These are phyloP conservation scores for Perodicticus potto DNA, from an alignment of 2,797 vertebrate species.

Conservation along the genomic window DNA sequence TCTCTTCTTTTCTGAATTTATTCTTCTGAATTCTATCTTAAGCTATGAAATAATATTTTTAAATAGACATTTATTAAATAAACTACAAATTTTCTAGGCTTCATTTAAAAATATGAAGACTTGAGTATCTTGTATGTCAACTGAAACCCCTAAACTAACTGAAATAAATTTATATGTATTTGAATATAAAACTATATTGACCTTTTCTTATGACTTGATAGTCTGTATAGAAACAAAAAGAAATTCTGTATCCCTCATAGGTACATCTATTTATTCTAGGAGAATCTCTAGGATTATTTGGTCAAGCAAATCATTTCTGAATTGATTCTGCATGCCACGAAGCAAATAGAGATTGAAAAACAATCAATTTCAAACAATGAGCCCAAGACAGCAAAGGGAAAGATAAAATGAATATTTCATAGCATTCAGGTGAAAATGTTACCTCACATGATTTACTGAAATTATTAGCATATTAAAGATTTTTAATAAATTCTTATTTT, in stretches of 20 bases:
- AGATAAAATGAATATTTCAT: background rate
- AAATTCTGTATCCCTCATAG: background rate
- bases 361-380: background rate
- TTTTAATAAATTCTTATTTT: background rate
- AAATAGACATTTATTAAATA: background rate
- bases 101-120: slow-evolving; percentile 22
- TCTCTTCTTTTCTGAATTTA: background rate
- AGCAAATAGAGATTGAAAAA: background rate
- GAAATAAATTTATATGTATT: slow-evolving; percentile 43
- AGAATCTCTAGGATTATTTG: background rate
- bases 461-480: background rate
- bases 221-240: background rate
- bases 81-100: background rate
- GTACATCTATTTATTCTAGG: background rate
- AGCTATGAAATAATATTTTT: background rate
- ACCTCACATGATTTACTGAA: background rate
- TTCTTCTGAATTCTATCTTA: background rate
- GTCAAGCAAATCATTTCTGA: slow-evolving; percentile 52
- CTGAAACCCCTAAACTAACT: background rate
- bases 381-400: background rate
- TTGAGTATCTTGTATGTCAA: background rate
- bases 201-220: background rate
- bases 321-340: background rate
- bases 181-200: background rate
- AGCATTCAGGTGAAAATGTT: background rate